phyloP scores from a whole-genome alignment of 2,113 vertebrate genomes.

The Crocuta crocuta region DNA sequence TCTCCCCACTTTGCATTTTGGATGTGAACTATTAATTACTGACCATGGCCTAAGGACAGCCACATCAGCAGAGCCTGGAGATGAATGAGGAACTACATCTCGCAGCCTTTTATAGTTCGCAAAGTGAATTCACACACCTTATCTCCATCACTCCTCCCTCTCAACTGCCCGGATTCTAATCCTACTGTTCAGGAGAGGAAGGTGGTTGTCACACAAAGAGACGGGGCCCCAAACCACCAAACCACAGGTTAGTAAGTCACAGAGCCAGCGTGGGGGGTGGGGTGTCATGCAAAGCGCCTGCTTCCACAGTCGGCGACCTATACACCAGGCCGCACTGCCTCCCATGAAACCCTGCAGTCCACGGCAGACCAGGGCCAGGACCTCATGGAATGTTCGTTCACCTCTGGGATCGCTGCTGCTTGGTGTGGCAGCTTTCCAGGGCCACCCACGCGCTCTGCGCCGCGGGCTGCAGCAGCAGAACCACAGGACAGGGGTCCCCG shows the following conservation, averaged over 20 bases:
- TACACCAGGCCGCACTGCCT: neutral
- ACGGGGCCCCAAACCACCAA: neutral
- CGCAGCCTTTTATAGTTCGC: neutral
- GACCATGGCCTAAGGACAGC: neutral
- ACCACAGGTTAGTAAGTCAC: neutral
- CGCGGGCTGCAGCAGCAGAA: neutral
- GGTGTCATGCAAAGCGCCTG: rapidly evolving
- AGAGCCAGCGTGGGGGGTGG: neutral
- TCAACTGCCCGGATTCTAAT: neutral
- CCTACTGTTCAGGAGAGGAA: neutral
- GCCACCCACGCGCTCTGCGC: slow-evolving; percentile 59
- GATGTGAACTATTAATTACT: neutral
- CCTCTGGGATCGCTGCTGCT: neutral
- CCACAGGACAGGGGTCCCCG: neutral
- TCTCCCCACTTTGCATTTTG: neutral
- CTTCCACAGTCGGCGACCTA: neutral
- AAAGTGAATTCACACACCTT: neutral
- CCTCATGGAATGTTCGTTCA: neutral
- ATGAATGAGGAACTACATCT: neutral
- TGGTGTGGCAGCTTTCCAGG: slow-evolving; percentile 46
- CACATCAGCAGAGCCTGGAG: neutral
- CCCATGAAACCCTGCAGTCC: neutral
- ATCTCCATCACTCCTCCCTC: neutral
- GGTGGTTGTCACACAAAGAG: neutral
- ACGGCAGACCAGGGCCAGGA: neutral